Base-by-base conservation (phyloP, 2,113 vertebrate genomes). In the Capreolus pygargus region DNA sequence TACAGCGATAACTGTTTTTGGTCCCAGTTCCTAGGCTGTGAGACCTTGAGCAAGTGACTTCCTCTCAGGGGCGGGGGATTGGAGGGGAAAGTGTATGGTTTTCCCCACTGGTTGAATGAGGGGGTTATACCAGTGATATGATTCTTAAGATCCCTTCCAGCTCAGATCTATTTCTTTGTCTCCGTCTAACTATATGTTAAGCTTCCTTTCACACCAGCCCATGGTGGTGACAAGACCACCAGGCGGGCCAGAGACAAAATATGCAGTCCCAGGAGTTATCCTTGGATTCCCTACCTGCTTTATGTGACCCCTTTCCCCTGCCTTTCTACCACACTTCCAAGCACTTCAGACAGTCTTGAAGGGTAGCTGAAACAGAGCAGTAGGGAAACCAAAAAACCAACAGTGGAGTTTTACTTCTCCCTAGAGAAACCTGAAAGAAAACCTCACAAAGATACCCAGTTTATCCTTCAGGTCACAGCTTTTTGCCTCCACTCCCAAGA, bases 401-500 rank as follows among this genome's bases (percentile, higher is more conserved):
- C 17, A 55, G 50, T n/a, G 3, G 55, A 50, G 13, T 52, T 83
- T 94, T 28, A 28, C 14, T 76, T 78, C 86, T 70, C 58, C 39
- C n/a, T 50, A 92, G 76, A 95, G 52, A 92, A 78, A 78, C 55
- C 85, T 54, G 45, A 39, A 86, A 9, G n/a, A 83, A 76, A 95
- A 82, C 79, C 45, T 86, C 47, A 33, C 88, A 39, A 58, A 89
- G n/a, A 86, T 54, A 76, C 19, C 52, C 67, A 64, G 25, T 47
- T 94, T 52, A 94, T 89, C 50, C 43, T 94, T 92, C 47, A 90
- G 70, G 60, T 90, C 81, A 84, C 33, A 94, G 93, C 25, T 67
- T 54, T 78, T 45, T 5, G 1, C 27, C 36, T 78, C 54, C 54
- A 50, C 2, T 28, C 39, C 54, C n/a, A 67, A 39, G 47, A 83